Evolutionary conservation across 1,140 invertebrate species (phyloP), one percentile per base, ranked within the genome.

Genomic region (Akabosia matsudoensis): DNA sequence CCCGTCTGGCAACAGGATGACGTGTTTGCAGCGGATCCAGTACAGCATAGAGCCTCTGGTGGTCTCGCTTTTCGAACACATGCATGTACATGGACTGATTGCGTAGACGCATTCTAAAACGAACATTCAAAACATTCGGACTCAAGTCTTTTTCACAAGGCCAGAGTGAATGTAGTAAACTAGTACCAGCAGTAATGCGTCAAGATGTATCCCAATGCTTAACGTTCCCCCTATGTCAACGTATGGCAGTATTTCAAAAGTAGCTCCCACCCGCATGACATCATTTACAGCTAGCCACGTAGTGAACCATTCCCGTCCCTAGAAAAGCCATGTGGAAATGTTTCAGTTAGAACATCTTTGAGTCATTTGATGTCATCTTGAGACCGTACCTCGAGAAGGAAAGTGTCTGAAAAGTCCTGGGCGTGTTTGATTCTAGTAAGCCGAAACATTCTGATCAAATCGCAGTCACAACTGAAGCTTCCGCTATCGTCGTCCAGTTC

Each of bases 61-160:
- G 82, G 86, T 85, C 73, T 85, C 84, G 24, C 89, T 89, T 76
- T 88, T 81, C 37, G 88, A 86, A 90, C 85, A 80, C 90, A 91
- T 22, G 90, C 87, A 18, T 89, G 86, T 0, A 90, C 84, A 31
- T 84, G 85, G 73, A 88, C 83, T 71, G 86, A 83, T 78, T 86
- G 86, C 16, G 79, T 78, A 28, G 82, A 86, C n/a, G 80, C 56
- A 79, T 84, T 82, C 86, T 87, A 74, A 74, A 82, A n/a, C n/a
- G 4, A 56, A 56, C 54, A 56, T 13, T 56, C 24, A 56, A 56
- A 56, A n/a, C n/a, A n/a, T n/a, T n/a, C n/a, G n/a, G n/a, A n/a
- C 14, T 14, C 51, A 85, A 85, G 85, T 74, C 85, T 79, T 33
- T 83, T 84, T 37, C 85, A 1, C 84, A 14, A n/a, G 84, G 71